Base-by-base conservation (phyloP, 92 coral and sea anemone species). In the Porites cylindrica region DNA sequence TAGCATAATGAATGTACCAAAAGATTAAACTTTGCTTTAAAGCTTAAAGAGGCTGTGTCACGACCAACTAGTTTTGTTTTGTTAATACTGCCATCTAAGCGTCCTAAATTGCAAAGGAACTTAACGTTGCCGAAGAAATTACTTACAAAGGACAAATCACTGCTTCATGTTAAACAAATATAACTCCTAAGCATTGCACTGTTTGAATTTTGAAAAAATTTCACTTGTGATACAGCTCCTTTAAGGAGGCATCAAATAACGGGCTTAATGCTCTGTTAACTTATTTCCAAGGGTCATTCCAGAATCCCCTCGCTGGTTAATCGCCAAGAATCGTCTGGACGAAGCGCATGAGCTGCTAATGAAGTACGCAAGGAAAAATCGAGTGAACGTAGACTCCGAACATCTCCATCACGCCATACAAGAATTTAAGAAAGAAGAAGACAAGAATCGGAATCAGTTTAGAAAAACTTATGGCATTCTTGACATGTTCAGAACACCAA, bases 251-350 rank as follows among this genome's bases (percentile, higher is more conserved):
- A 16, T 47, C 58, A 74, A 5, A 8, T 43, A 21, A 51, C 51
- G 20, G 12, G 24, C 32, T 21, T 38, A 29, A 29, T 29, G 32
- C 0, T 29, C 32, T 29, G 32, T 29, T 29, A 29, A 29, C 32
- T 29, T 29, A 29, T 29, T 29, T 29, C 32, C 16, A 17, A 94
- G 98, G 83, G 67, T 88, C 78, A 87, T 94, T 18, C 98, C 98
- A 17, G 98, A 94, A 47, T 91, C 95, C 11, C 98, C 98, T 12
- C 93, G 98, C 8, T 92, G 98, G 98, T 90, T 94, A 56, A 73
- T 94, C 61, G 95, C 98, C 10, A 85, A 92, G 80, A 85, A 92
- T 63, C 98, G 91, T 14, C 88, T 94, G 7, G 95, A 84, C 59
- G 94, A 94, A 54, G 95, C 94, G 29, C 93, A 88, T 13, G 82